phyloP scores from a whole-genome alignment of 2,888 invertebrate species.

The Idaea aversata region DNA sequence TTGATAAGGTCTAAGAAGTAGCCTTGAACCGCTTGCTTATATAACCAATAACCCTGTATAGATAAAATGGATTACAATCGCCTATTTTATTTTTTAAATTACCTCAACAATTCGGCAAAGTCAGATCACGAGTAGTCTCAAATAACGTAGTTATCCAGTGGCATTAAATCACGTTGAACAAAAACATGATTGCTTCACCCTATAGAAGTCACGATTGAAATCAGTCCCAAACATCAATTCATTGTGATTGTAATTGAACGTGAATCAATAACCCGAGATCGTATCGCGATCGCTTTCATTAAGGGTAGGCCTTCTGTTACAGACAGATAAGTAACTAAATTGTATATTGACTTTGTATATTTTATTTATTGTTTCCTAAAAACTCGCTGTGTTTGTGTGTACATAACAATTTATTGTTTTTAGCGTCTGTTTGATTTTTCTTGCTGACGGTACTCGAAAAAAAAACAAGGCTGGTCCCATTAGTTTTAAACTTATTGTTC shows the following conservation, averaged over 20 bases:
- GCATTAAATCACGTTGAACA: neutral
- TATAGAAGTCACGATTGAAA: neutral
- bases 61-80: too few relatives aligned
- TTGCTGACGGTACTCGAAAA: too few relatives aligned
- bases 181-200: neutral
- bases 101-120: too few relatives aligned
- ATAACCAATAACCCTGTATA: too few relatives aligned
- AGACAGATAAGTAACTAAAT: neutral
- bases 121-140: too few relatives aligned
- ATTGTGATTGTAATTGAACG: constrained; percentile 4
- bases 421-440: too few relatives aligned
- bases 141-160: neutral
- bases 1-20: too few relatives aligned
- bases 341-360: neutral
- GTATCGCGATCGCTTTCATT: neutral
- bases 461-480: too few relatives aligned
- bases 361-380: neutral
- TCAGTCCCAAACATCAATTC: neutral
- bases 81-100: too few relatives aligned
- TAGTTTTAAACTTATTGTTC: too few relatives aligned
- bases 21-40: too few relatives aligned
- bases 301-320: neutral
- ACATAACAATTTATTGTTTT: too few relatives aligned
- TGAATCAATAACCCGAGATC: constrained; percentile 1
- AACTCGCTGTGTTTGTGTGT: neutral